Percentiles rank a stretch among this genome's conserved stretches.
Conservation (phyloP, 1,140 invertebrate genomes). For the Magallana gigas region DNA sequence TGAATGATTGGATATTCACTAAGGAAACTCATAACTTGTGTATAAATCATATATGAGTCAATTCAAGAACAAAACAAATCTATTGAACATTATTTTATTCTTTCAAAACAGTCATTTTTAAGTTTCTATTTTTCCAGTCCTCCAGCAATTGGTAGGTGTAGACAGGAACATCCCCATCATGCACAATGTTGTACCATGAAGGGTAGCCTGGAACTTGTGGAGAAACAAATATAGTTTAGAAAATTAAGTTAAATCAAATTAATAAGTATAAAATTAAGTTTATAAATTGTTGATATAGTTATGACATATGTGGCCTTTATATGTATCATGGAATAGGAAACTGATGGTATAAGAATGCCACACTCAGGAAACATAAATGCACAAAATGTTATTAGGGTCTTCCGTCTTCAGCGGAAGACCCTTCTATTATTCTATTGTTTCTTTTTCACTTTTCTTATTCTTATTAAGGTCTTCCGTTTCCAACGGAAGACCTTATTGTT, state of each 20-base stretch:
- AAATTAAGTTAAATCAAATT: not conserved
- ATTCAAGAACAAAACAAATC: not conserved
- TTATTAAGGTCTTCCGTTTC: too few relatives aligned
- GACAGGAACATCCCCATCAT: slow-evolving; percentile 2
- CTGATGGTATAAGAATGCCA: not conserved
- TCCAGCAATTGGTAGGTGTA: slow-evolving; percentile 29
- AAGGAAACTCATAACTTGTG: not conserved
- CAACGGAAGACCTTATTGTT: too few relatives aligned
- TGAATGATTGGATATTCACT: not conserved
- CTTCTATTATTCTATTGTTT: too few relatives aligned
- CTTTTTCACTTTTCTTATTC: too few relatives aligned
- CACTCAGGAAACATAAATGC: not conserved
- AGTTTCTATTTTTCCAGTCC: slow-evolving; percentile 1
- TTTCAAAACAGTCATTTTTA: slow-evolving; percentile 20
- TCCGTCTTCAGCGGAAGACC: too few relatives aligned
- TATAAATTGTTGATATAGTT: not conserved
- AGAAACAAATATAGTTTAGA: not conserved
- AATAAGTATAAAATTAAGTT: not conserved
- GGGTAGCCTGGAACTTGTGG: slow-evolving; percentile 30
- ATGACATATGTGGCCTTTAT: not conserved
- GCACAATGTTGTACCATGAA: slow-evolving; percentile 35
- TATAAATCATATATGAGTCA: not conserved
- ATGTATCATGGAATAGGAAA: not conserved
- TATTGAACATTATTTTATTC: not conserved
- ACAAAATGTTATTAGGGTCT: not conserved